Evolutionary conservation across 2,797 vertebrate species (phyloP).

Genomic region (Silurus aristotelis): DNA sequence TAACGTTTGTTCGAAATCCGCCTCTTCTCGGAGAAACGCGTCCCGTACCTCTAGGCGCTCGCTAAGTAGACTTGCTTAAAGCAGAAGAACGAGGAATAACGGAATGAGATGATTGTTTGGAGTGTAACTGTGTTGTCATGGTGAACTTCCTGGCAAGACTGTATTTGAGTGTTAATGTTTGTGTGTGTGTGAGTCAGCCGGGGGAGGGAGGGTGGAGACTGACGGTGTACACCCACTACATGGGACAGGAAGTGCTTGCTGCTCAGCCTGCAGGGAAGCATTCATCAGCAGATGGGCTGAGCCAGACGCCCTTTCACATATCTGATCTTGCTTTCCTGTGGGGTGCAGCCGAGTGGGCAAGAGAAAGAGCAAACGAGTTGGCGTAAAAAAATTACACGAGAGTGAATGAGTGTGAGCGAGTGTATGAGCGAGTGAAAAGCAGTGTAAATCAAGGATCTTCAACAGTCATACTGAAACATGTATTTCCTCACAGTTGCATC

Average conservation of each 20-base stretch:
- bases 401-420: too few species aligned
- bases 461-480: not conserved
- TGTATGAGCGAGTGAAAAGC: not conserved
- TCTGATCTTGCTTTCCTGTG: constrained; percentile 38
- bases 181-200: constrained; percentile 26
- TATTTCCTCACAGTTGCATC: too few species aligned
- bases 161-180: not conserved
- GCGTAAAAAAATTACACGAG: not conserved
- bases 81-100: not conserved
- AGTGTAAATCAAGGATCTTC: not conserved
- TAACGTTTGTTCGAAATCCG: not conserved
- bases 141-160: not conserved
- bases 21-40: not conserved
- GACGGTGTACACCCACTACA: not conserved
- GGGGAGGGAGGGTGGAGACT: not conserved
- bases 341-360: not conserved
- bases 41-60: not conserved
- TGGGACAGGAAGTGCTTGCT: constrained; percentile 48
- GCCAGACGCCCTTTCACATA: not conserved
- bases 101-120: not conserved
- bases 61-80: not conserved
- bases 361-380: not conserved
- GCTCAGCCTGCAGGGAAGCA: constrained; percentile 27
- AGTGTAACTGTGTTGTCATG: constrained; percentile 13
- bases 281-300: constrained; percentile 10